These are phyloP conservation scores for Molanna angustata DNA, from an alignment of 2,888 invertebrate species.

Conservation along the genomic window DNA sequence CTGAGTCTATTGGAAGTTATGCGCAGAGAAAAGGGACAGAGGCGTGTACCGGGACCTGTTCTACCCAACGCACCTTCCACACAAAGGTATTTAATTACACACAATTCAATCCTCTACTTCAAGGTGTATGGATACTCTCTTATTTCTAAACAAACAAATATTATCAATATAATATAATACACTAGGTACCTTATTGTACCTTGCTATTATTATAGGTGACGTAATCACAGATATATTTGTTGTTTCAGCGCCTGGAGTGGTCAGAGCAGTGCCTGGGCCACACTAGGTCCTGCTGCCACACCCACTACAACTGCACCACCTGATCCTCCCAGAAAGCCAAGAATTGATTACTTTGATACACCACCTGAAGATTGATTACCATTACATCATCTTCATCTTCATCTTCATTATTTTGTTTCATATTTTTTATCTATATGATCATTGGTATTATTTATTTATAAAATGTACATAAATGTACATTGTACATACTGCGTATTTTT, in stretches of 20 bases:
- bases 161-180: too few species aligned
- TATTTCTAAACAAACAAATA: too few species aligned
- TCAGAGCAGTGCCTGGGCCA: slow-evolving; percentile 55
- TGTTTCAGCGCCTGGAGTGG: slow-evolving; percentile 25
- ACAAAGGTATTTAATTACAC: not conserved
- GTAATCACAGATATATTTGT: too few species aligned
- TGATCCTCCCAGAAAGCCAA: slow-evolving; percentile 33
- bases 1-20: slow-evolving; percentile 80
- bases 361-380: slow-evolving; percentile 45
- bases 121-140: too few species aligned
- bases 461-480: too few species aligned
- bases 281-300: slow-evolving; percentile 50
- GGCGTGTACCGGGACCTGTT: slow-evolving; percentile 68
- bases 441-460: not conserved
- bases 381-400: not conserved
- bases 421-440: too few species aligned
- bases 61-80: not conserved
- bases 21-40: slow-evolving; percentile 74
- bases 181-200: too few species aligned
- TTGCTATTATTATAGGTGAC: too few species aligned
- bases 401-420: too few species aligned
- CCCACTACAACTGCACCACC: slow-evolving; percentile 29
- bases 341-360: slow-evolving; percentile 54
- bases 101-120: too few species aligned
- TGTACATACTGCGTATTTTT: too few species aligned